Percentiles rank a stretch among this genome's conserved stretches.
These are phyloP conservation scores for Gordius sp. DNA, from an alignment of 2,888 invertebrate genomes.

Conservation along the genomic window DNA sequence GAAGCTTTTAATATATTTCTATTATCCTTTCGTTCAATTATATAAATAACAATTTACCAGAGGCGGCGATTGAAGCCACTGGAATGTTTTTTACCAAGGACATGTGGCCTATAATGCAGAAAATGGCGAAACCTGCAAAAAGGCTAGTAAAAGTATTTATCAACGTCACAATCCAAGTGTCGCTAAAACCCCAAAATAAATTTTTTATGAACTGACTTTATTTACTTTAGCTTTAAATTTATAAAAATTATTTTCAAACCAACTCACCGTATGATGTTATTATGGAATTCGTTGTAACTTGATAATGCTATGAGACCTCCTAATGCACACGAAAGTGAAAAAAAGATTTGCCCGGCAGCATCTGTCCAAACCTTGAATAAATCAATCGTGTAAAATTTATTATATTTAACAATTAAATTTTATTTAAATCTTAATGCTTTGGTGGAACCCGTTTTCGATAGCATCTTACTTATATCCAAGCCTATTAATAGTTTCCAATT, in stretches of 20 bases:
- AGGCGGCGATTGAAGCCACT: constrained; percentile 17
- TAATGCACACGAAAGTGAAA: constrained; percentile 69
- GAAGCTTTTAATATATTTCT: no score
- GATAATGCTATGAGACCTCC: constrained; percentile 57
- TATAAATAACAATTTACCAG: no score
- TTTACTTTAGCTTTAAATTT: not conserved
- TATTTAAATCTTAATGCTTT: not conserved
- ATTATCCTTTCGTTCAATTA: no score
- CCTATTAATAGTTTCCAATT: no score
- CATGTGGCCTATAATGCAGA: constrained; percentile 18
- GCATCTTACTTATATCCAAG: no score
- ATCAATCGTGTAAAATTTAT: not conserved
- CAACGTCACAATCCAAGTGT: constrained; percentile 17
- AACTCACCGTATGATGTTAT: constrained; percentile 43
- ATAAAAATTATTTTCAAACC: not conserved
- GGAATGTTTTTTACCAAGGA: constrained; percentile 13
- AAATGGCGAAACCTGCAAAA: constrained; percentile 19
- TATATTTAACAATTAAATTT: not conserved
- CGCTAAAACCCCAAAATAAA: no score
- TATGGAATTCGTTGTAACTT: constrained; percentile 70
- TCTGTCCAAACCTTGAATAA: constrained; percentile 53
- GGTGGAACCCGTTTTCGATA: no score
- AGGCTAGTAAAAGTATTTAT: constrained; percentile 17
- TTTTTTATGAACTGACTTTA: not conserved
- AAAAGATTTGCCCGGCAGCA: constrained; percentile 65